Conservation (phyloP, 1,140 invertebrate species). For the Trinorchestia longiramus region DNA sequence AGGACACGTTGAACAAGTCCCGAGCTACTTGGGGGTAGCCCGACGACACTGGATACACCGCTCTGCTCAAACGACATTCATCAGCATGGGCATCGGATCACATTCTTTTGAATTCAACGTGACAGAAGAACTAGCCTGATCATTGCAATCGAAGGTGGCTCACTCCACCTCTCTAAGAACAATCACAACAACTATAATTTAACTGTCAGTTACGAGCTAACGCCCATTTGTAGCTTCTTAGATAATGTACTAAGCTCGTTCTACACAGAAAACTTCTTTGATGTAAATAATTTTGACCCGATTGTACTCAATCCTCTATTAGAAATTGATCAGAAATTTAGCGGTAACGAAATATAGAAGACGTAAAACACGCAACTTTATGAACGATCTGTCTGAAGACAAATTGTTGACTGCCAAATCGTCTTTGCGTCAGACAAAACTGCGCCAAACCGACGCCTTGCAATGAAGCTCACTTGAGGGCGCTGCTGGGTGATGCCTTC, state of each 20-base stretch:
- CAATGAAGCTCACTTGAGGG: conserved; percentile 75
- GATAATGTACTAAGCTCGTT: too few species aligned
- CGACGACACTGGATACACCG: conserved; percentile 92
- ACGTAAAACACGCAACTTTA: too few species aligned
- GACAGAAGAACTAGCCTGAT: neutral
- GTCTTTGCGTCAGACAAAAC: neutral
- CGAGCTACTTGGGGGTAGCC: conserved; percentile 92
- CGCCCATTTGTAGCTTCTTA: too few species aligned
- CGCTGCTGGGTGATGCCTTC: conserved; percentile 95
- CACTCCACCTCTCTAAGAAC: neutral
- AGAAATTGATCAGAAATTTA: too few species aligned
- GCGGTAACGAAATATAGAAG: too few species aligned
- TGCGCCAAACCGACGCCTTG: neutral
- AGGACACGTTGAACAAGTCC: conserved; percentile 98
- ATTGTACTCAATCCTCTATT: too few species aligned
- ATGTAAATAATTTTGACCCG: too few species aligned
- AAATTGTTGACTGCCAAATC: too few species aligned
- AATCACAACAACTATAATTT: neutral
- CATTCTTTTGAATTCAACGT: neutral
- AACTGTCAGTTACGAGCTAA: neutral
- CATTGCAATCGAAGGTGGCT: neutral
- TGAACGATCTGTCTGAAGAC: too few species aligned
- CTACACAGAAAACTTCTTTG: too few species aligned
- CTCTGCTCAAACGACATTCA: conserved; percentile 70
- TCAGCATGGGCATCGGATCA: neutral